These are phyloP conservation scores for Lycia hirtaria DNA, from an alignment of 2,888 invertebrate genomes.

Conservation along the genomic window DNA sequence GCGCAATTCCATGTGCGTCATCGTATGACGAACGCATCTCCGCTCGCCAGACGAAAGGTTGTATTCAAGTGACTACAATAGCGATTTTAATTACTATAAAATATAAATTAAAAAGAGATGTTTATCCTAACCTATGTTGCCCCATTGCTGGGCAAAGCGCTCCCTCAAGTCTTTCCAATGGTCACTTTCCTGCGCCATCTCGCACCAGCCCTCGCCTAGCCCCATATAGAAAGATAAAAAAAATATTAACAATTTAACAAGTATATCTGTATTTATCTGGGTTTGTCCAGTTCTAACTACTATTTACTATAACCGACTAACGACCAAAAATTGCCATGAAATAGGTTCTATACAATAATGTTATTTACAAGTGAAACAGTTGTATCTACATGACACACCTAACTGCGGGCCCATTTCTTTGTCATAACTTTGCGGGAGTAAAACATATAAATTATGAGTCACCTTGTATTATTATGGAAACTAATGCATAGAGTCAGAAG, in stretches of 20 bases:
- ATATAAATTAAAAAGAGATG: slow-evolving; percentile 17
- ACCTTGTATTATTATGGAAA: slow-evolving; percentile 30
- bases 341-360: slow-evolving; percentile 19
- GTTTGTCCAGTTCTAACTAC: slow-evolving; percentile 15
- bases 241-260: slow-evolving; percentile 26
- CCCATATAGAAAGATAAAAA: slow-evolving; percentile 32
- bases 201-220: slow-evolving; percentile 37
- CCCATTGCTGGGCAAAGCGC: slow-evolving; percentile 35
- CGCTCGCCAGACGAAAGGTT: slow-evolving; percentile 10
- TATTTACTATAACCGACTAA: slow-evolving; percentile 25
- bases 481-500: slow-evolving; percentile 12
- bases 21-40: slow-evolving; percentile 4
- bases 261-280: slow-evolving; percentile 15
- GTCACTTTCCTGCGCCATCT: slow-evolving; percentile 34
- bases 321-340: slow-evolving; percentile 19
- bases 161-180: slow-evolving; percentile 36
- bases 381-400: slow-evolving; percentile 30
- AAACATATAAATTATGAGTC: slow-evolving; percentile 30
- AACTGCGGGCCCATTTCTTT: slow-evolving; percentile 18
- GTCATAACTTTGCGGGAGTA: slow-evolving; percentile 27
- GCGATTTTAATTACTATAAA: slow-evolving; percentile 20
- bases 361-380: slow-evolving; percentile 33
- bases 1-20: slow-evolving; percentile 15
- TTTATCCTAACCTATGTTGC: slow-evolving; percentile 33
- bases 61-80: slow-evolving; percentile 8